These are phyloP conservation scores for Netelia melanura DNA, from an alignment of 2,888 invertebrate species.

Conservation along the genomic window DNA sequence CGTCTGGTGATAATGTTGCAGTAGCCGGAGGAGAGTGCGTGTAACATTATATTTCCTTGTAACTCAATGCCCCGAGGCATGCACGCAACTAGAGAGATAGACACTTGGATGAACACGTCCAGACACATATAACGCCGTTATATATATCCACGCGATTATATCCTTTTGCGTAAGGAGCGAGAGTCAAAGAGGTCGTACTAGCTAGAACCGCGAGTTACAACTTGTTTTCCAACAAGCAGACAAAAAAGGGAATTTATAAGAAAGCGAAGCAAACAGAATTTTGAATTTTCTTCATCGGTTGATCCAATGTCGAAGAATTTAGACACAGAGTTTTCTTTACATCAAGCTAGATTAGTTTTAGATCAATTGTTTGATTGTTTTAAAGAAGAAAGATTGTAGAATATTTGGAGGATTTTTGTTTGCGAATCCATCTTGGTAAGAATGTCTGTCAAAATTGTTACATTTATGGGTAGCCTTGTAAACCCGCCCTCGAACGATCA, in stretches of 20 bases:
- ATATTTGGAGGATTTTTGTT: too few species aligned
- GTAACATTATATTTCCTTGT: slow-evolving; percentile 82
- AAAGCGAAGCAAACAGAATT: too few species aligned
- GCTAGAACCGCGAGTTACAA: slow-evolving; percentile 35
- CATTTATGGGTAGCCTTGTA: background rate
- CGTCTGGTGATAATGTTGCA: slow-evolving; percentile 61
- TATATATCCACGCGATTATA: slow-evolving; percentile 27
- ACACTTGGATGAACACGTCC: slow-evolving; percentile 57
- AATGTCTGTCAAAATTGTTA: background rate
- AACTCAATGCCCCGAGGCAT: slow-evolving; percentile 74
- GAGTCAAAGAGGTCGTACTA: background rate
- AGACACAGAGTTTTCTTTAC: too few species aligned
- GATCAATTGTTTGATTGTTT: too few species aligned
- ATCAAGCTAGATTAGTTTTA: too few species aligned
- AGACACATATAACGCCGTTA: slow-evolving; percentile 42
- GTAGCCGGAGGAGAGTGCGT: slow-evolving; percentile 46
- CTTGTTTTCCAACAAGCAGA: slow-evolving; percentile 8
- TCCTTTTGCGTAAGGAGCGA: slow-evolving; percentile 43
- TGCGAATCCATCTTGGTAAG: too few species aligned
- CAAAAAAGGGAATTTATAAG: too few species aligned
- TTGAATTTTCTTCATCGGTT: too few species aligned
- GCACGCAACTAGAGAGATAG: slow-evolving; percentile 25
- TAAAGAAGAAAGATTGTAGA: too few species aligned
- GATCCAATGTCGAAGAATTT: too few species aligned
- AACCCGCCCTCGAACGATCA: background rate